Conservation (phyloP, 2,797 vertebrate species). For the Danio jaintianensis region DNA sequence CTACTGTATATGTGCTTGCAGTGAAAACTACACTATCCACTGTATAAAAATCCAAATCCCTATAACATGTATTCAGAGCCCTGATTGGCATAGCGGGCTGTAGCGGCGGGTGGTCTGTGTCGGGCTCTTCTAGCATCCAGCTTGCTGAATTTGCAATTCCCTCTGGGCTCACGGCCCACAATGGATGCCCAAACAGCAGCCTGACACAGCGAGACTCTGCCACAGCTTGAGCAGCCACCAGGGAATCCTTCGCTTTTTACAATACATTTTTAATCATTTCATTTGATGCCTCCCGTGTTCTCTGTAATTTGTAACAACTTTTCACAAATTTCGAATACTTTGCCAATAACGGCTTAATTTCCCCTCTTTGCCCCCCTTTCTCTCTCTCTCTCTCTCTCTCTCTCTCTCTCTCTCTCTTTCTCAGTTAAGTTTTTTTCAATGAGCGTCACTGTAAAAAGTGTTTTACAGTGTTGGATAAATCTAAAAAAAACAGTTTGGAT, state of each 20-base stretch:
- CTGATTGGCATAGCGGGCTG: constrained; percentile 38
- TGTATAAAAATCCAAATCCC: constrained; percentile 35
- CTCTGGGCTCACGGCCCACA: constrained; percentile 57
- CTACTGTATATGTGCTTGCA: neutral
- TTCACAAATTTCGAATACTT: constrained; percentile 78
- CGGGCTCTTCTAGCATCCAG: constrained; percentile 55
- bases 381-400: constrained; percentile 56
- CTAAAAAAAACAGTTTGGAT: too few relatives aligned
- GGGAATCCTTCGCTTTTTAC: constrained; percentile 80
- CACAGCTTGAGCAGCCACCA: constrained; percentile 73
- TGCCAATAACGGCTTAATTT: constrained; percentile 23
- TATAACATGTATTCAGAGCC: constrained; percentile 3
- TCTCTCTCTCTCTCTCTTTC: too few relatives aligned
- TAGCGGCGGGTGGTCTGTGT: constrained; percentile 49
- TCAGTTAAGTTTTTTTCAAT: constrained; percentile 68
- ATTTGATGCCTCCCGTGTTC: constrained; percentile 78
- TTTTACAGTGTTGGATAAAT: too few relatives aligned
- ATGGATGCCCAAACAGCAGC: constrained; percentile 56
- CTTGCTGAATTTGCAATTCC: constrained; percentile 58
- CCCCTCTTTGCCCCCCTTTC: neutral
- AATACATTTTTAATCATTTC: constrained; percentile 81
- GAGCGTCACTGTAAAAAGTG: constrained; percentile 60
- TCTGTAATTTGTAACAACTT: constrained; percentile 79
- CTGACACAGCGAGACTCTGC: constrained; percentile 64
- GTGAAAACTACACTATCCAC: neutral